These are phyloP conservation scores for Rhinolophus ferrumequinum DNA, from an alignment of 2,113 vertebrate genomes.

Conservation along the genomic window DNA sequence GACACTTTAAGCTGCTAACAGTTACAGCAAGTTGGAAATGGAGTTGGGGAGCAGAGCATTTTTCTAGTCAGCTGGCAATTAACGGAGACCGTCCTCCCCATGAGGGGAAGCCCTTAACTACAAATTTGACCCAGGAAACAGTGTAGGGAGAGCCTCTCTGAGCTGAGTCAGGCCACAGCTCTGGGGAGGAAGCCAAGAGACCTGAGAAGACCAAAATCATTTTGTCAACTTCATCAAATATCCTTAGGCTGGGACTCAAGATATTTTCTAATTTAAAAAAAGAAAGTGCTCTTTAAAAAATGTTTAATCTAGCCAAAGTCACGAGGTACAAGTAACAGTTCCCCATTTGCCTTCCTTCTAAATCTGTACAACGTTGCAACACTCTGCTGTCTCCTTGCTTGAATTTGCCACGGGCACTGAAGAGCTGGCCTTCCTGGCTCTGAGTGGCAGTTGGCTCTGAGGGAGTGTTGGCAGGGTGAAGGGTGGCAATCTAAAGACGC, in stretches of 20 bases:
- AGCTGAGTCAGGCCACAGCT: neutral
- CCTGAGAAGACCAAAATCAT: neutral
- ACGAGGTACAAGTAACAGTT: neutral
- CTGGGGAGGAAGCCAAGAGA: neutral
- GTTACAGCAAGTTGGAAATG: neutral
- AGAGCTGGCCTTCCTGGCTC: neutral
- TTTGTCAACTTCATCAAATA: neutral
- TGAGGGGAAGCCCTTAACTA: neutral
- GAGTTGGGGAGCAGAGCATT: neutral
- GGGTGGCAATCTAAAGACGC: neutral
- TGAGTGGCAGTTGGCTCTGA: neutral
- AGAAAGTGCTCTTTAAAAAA: neutral
- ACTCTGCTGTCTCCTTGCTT: neutral
- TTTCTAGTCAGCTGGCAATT: neutral
- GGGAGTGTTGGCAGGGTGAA: neutral
- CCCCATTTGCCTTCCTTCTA: slow-evolving; percentile 52
- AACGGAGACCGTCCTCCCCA: neutral
- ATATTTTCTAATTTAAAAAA: neutral
- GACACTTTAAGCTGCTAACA: neutral
- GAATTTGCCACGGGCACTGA: neutral
- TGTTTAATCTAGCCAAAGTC: neutral
- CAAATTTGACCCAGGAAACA: neutral
- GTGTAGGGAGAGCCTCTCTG: neutral
- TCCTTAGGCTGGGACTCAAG: neutral
- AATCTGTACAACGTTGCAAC: slow-evolving; percentile 7